phyloP scores from a whole-genome alignment of 2,797 vertebrate species.

The Coccyzus lansbergi region DNA sequence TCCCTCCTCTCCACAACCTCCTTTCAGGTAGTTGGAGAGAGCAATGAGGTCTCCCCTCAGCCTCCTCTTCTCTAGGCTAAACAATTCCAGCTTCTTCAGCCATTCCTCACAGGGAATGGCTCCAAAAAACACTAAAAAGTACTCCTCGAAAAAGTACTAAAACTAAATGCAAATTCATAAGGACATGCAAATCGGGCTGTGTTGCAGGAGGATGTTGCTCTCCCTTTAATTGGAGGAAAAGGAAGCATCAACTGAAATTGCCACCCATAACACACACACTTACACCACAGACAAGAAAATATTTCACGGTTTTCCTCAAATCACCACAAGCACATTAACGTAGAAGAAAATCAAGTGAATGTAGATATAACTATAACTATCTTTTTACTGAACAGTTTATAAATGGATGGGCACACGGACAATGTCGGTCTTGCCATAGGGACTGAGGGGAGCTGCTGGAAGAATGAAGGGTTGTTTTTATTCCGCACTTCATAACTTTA shows the following conservation, averaged over 20 bases:
- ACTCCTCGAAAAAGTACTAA: constrained; percentile 58
- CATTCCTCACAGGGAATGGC: no score
- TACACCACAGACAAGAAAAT: background rate
- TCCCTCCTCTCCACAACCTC: no score
- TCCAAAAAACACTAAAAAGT: no score
- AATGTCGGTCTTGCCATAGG: background rate
- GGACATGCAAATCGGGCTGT: constrained; percentile 63
- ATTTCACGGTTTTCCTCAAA: background rate
- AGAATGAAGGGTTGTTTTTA: background rate
- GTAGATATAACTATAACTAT: background rate
- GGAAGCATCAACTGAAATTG: constrained; percentile 45
- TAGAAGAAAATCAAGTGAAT: background rate
- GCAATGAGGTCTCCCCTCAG: no score
- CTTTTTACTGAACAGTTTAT: background rate
- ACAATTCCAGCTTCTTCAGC: no score
- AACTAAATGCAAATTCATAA: constrained; percentile 64
- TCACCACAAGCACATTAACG: background rate
- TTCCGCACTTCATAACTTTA: background rate
- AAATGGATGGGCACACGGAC: background rate
- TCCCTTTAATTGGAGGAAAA: constrained; percentile 59
- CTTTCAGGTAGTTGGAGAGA: no score
- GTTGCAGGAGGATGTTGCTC: constrained; percentile 3
- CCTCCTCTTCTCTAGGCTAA: no score
- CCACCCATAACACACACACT: background rate
- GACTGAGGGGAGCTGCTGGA: background rate